phyloP scores from a whole-genome alignment of 2,797 vertebrate genomes.

The Characodon lateralis region DNA sequence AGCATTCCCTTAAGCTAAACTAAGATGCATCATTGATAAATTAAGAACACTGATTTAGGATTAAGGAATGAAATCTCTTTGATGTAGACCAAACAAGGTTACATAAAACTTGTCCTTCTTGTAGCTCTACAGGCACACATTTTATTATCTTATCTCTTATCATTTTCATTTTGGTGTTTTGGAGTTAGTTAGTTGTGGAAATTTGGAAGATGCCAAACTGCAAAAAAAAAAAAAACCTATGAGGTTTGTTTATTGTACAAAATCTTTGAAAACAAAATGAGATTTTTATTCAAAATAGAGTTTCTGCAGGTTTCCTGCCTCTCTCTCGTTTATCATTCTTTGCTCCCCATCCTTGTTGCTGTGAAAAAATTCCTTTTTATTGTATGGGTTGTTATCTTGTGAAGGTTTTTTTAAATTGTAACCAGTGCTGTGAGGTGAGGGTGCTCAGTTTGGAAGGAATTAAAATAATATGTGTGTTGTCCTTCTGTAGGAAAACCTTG shows the following conservation, averaged over 20 bases:
- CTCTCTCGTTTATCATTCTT: background rate
- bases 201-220: background rate
- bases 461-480: background rate
- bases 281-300: background rate
- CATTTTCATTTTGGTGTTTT: background rate
- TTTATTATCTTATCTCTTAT: background rate
- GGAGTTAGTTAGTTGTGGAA: background rate
- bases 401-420: background rate
- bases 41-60: background rate
- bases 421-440: background rate
- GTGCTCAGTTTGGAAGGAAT: background rate
- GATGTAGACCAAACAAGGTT: background rate
- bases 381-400: background rate
- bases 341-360: background rate
- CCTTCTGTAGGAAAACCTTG: conserved; percentile 85
- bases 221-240: background rate
- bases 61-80: background rate
- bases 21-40: background rate
- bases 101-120: background rate
- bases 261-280: too few relatives aligned
- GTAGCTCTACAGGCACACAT: background rate
- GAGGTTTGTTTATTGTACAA: background rate
- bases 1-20: background rate
- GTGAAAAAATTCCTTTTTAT: background rate
- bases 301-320: background rate